These are phyloP conservation scores for Prenolepis imparis DNA, from an alignment of 2,888 invertebrate genomes.

Conservation along the genomic window DNA sequence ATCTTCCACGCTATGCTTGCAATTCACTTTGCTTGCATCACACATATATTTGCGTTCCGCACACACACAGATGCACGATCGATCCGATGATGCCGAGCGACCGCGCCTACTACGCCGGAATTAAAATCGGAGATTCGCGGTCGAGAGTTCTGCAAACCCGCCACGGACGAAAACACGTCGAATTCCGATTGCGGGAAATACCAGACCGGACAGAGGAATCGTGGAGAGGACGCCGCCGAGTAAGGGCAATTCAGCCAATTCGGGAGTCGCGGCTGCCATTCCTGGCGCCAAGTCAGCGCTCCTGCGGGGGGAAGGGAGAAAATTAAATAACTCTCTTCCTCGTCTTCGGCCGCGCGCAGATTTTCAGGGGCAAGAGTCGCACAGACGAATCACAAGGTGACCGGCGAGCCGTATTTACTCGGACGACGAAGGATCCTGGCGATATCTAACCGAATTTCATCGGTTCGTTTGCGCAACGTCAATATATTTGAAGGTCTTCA, in stretches of 20 bases:
- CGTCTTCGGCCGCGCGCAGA: conserved; percentile 32
- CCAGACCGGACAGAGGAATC: conserved; percentile 57
- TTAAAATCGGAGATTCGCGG: conserved; percentile 57
- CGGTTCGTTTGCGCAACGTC: conserved; percentile 30
- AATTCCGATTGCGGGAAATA: conserved; percentile 70
- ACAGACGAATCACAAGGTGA: conserved; percentile 11
- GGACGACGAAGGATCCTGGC: conserved; percentile 3
- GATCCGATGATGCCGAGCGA: conserved; percentile 3
- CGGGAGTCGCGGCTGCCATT: conserved; percentile 76
- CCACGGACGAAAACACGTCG: conserved; percentile 67
- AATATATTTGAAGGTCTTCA: conserved; percentile 34
- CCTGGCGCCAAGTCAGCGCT: conserved; percentile 79
- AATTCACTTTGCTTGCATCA: conserved; percentile 33
- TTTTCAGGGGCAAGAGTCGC: background rate
- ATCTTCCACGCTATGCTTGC: background rate
- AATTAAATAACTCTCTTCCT: conserved; percentile 80
- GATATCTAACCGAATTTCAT: conserved; percentile 36
- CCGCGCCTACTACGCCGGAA: conserved; percentile 46
- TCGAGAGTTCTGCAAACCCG: conserved; percentile 66
- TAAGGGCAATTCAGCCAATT: conserved; percentile 72
- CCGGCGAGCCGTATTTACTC: conserved; percentile 22
- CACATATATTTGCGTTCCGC: conserved; percentile 5
- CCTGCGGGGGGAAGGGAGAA: conserved; percentile 68
- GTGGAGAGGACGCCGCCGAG: conserved; percentile 53
- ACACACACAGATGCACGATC: background rate